Evolutionary conservation across 2,888 invertebrate genomes (phyloP), one percentile per base, ranked within the genome.

Genomic region (Pterobdella sp.): DNA sequence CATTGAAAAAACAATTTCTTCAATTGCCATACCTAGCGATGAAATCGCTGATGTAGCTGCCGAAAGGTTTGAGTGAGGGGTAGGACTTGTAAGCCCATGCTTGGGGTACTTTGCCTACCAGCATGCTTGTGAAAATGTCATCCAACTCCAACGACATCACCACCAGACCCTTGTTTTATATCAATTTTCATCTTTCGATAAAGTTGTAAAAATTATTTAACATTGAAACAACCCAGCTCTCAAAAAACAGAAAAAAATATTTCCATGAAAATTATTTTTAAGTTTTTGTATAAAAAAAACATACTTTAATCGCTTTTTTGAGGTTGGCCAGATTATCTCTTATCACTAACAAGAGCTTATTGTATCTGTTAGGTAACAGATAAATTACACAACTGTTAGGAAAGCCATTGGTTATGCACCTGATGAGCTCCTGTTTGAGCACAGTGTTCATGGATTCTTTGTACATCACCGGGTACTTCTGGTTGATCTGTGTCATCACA

Each of bases 1-100:
- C n/a, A n/a, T n/a, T n/a, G n/a, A n/a, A n/a, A n/a, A n/a, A n/a
- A n/a, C n/a, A n/a, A n/a, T n/a, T n/a, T n/a, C n/a, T n/a, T n/a
- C n/a, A n/a, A n/a, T n/a, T n/a, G n/a, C 66, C 31, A 7, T 65
- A 83, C 82, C 93, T 87, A 72, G 88, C 88, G 68, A 90, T 83
- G 77, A 94, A 78, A 76, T 84, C 84, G 31, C 80, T 79, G 36
- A 84, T 79, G 76, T 84, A 84, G 74, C 82, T 80, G 14, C 84
- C 84, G 14, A 84, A 79, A 29, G 84, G 84, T 79, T 84, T 84
- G 37, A 84, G 79, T 7, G 83, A 83, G 1, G 84, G 84, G 76
- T 84, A 84, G 18, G 83, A 84, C 77, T 84, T 84, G 22, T 82
- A 78, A 0, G 83, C 83, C 84, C 84, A 84, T 52, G 80, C 78